phyloP scores from a whole-genome alignment of 1,140 invertebrate genomes.

The Polypedilum vanderplanki region DNA sequence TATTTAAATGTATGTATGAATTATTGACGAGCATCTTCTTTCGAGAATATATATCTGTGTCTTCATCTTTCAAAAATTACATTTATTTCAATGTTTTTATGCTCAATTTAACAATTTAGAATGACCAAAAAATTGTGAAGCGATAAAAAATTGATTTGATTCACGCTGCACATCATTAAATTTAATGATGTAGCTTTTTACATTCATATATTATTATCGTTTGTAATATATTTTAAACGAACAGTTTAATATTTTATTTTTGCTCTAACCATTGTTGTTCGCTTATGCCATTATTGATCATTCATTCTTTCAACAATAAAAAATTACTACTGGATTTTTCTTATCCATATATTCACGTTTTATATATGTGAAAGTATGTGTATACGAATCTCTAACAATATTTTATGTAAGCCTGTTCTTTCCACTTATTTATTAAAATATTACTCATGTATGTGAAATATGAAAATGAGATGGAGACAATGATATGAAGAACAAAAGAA shows the following conservation, averaged over 20 bases:
- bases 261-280: background rate
- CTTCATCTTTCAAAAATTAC: background rate
- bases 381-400: no score
- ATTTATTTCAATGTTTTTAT: slow-evolving; percentile 14
- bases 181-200: slow-evolving; percentile 14
- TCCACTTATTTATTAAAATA: no score
- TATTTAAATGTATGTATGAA: background rate
- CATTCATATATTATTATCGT: slow-evolving; percentile 15
- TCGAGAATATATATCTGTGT: background rate
- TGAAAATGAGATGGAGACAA: no score
- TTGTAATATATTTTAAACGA: background rate
- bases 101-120: slow-evolving; percentile 1
- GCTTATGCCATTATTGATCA: slow-evolving; percentile 1
- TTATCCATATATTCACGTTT: no score
- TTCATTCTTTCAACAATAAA: background rate
- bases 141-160: slow-evolving; percentile 19
- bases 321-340: background rate
- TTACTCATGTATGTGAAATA: no score
- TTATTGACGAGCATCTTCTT: background rate
- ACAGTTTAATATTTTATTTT: background rate
- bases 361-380: no score
- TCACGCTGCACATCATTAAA: slow-evolving; percentile 12
- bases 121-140: slow-evolving; percentile 1
- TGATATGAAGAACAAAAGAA: no score
- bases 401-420: no score